These are phyloP conservation scores for Acrobasis repandana DNA, from an alignment of 2,888 invertebrate species.

Conservation along the genomic window DNA sequence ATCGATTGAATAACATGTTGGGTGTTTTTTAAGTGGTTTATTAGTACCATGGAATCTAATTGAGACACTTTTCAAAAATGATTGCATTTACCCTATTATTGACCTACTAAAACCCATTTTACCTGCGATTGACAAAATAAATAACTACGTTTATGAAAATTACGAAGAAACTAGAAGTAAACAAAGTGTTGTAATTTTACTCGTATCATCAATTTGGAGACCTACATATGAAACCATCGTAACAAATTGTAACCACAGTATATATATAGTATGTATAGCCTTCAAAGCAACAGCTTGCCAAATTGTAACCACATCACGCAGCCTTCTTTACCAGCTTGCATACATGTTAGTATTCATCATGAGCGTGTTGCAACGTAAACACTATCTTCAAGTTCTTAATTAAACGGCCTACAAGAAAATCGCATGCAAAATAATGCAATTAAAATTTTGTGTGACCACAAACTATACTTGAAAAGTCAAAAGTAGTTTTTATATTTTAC, in stretches of 20 bases:
- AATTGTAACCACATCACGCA: not conserved
- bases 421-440: not conserved
- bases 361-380: conserved; percentile 7
- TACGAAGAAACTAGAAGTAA: no score
- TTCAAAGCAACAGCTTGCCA: not conserved
- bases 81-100: no score
- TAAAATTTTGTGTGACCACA: not conserved
- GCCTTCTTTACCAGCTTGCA: conserved; percentile 5
- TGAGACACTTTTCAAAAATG: no score
- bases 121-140: no score
- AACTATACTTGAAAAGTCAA: not conserved
- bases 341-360: conserved; percentile 7
- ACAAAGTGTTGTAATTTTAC: no score
- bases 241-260: not conserved
- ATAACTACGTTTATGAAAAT: no score
- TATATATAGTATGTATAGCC: no score
- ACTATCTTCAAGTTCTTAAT: not conserved
- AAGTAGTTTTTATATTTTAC: not conserved
- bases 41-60: no score
- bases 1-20: no score
- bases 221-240: not conserved
- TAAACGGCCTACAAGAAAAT: not conserved
- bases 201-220: not conserved
- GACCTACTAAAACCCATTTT: no score
- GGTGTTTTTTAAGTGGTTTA: no score